Conservation (phyloP, 1,140 invertebrate genomes). For the Cyclina sinensis region DNA sequence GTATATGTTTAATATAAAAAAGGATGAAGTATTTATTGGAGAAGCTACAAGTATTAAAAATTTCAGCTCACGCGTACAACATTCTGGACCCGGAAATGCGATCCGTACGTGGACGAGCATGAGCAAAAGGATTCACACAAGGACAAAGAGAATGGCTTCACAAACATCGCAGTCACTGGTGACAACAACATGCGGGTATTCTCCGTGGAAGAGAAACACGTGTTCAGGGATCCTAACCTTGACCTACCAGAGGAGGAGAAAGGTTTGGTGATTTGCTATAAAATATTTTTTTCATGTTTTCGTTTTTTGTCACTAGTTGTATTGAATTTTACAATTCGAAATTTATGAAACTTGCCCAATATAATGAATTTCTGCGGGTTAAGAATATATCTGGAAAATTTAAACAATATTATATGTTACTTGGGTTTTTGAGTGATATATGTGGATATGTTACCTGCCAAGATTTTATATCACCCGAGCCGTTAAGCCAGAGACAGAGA, state of each 20-base stretch:
- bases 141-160: conserved; percentile 20
- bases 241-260: conserved; percentile 6
- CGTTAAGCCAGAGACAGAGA: too few relatives aligned
- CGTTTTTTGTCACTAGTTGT: too few relatives aligned
- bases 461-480: too few relatives aligned
- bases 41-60: neutral
- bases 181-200: conserved; percentile 51
- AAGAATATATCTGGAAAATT: too few relatives aligned
- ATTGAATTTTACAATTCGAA: too few relatives aligned
- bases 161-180: conserved; percentile 34
- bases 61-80: conserved; percentile 77
- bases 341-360: too few relatives aligned
- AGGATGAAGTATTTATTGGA: neutral
- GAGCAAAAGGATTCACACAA: neutral
- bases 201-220: conserved; percentile 48
- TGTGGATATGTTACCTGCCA: too few relatives aligned
- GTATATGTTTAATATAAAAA: neutral
- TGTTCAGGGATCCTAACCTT: conserved; percentile 65
- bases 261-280: conserved; percentile 13
- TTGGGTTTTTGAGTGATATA: too few relatives aligned
- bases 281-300: too few relatives aligned
- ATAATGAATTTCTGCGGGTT: too few relatives aligned
- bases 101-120: conserved; percentile 22
- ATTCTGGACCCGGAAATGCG: conserved; percentile 74
- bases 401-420: too few relatives aligned